Percentiles rank a stretch among this genome's conserved stretches.
Evolutionary conservation across 2,113 vertebrate species (phyloP).

Genomic region (Crotophaga sulcirostris): DNA sequence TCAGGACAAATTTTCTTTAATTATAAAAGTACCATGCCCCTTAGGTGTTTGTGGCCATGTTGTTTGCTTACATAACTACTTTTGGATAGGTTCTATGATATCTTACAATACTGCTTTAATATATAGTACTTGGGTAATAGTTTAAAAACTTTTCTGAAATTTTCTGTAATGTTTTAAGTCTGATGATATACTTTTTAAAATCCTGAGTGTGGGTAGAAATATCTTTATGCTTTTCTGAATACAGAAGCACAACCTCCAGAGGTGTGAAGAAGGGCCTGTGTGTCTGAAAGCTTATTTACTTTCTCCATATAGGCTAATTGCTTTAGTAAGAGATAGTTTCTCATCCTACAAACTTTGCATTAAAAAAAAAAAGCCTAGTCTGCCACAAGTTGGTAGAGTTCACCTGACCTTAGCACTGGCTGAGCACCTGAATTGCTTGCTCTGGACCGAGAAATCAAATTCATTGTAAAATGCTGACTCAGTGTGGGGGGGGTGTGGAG

Average conservation of each 20-base stretch:
- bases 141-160: not conserved
- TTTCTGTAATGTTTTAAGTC: not conserved
- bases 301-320: not conserved
- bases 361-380: not conserved
- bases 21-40: not conserved
- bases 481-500: fast-evolving
- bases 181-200: fast-evolving
- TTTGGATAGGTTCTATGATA: fast-evolving
- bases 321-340: not conserved
- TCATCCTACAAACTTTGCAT: not conserved
- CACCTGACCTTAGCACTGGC: not conserved
- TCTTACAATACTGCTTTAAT: not conserved
- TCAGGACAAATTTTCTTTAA: not conserved
- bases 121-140: not conserved
- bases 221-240: not conserved
- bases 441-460: not conserved
- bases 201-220: not conserved
- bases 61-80: not conserved
- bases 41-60: not conserved
- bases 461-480: fast-evolving
- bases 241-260: not conserved
- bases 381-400: not conserved
- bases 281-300: not conserved
- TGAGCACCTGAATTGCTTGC: not conserved
- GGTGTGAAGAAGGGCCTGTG: not conserved